Evolutionary conservation across 2,113 vertebrate species (phyloP).

Genomic region (Noturus placidus): DNA sequence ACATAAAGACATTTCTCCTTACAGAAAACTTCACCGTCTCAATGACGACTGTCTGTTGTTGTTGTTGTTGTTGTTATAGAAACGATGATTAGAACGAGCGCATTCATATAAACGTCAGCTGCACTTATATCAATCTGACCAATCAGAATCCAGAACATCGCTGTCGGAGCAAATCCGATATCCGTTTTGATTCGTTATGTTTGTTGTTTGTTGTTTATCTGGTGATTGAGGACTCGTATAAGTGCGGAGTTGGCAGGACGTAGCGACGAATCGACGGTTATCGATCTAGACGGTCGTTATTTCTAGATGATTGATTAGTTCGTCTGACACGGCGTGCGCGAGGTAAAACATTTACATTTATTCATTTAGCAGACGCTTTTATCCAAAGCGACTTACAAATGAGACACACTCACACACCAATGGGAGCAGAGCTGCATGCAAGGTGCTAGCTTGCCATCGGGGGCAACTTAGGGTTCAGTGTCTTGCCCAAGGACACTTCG

Average conservation of each 20-base stretch:
- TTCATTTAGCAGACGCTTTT: too few relatives aligned
- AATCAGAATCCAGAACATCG: background rate
- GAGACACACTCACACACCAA: too few relatives aligned
- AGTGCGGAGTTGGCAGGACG: background rate
- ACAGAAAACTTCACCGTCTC: background rate
- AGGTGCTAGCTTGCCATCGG: too few relatives aligned
- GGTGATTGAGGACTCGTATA: background rate
- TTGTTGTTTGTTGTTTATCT: background rate
- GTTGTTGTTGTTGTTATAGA: background rate
- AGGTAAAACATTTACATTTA: too few relatives aligned
- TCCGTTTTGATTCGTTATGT: background rate
- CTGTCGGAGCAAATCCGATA: background rate
- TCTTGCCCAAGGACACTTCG: too few relatives aligned
- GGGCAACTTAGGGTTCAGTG: too few relatives aligned
- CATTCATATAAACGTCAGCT: background rate
- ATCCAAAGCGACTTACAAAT: too few relatives aligned
- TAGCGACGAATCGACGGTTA: background rate
- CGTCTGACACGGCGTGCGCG: background rate
- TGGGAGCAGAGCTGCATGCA: too few relatives aligned
- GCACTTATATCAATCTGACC: background rate
- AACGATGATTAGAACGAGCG: background rate
- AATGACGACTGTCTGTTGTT: background rate
- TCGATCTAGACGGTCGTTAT: background rate
- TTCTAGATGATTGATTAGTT: conserved; percentile 9
- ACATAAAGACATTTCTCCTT: background rate